A percentile compares a stretch with the other conserved stretches of the same genome.
These are phyloP conservation scores for Momotus momota DNA, from an alignment of 2,797 vertebrate species.

Conservation along the genomic window DNA sequence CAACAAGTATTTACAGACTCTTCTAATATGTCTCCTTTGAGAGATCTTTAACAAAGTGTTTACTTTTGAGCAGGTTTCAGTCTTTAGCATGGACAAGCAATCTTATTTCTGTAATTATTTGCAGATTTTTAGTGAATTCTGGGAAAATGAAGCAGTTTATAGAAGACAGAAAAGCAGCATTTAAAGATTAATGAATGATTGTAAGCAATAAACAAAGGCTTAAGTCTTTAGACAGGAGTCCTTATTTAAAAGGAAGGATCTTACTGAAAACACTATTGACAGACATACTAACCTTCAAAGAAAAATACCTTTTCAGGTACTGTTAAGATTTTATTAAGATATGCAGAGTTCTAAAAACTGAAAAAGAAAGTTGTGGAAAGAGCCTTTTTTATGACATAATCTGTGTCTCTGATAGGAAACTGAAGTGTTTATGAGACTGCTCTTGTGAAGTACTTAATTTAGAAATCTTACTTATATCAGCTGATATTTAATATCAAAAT, in stretches of 20 bases:
- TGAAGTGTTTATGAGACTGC: not conserved
- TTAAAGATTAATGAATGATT: not conserved
- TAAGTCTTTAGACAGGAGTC: not conserved
- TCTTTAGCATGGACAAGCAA: not conserved
- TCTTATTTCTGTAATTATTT: not conserved
- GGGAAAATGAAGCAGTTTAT: not conserved
- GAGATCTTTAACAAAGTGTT: not conserved
- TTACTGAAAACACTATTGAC: not conserved
- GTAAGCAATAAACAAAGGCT: not conserved
- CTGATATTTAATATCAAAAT: not conserved
- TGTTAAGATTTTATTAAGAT: not conserved
- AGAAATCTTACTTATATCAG: not conserved
- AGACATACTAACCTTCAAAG: not conserved
- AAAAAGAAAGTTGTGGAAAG: not conserved
- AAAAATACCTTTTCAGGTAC: not conserved
- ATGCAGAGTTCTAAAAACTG: not conserved
- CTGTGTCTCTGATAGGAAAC: not conserved
- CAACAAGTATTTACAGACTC: not conserved
- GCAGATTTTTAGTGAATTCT: not conserved
- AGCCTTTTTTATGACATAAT: not conserved
- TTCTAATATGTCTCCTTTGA: not conserved
- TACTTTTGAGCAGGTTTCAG: not conserved
- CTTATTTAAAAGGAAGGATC: not conserved
- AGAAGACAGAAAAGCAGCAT: not conserved
- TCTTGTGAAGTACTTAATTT: not conserved